phyloP scores from a whole-genome alignment of 1,140 invertebrate genomes.

The Heterodera schachtii region DNA sequence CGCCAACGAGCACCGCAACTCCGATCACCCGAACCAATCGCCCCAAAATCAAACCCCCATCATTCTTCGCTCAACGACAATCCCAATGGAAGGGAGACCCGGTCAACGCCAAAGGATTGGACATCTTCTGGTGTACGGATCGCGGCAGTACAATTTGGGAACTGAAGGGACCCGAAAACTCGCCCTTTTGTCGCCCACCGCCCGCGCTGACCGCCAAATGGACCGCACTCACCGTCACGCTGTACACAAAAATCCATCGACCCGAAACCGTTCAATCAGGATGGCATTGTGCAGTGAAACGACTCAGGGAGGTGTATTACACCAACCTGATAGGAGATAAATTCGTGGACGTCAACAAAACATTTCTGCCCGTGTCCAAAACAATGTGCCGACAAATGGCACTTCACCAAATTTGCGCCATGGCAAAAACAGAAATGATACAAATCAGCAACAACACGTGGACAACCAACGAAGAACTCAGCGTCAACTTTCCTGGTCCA shows the following conservation, averaged over 20 bases:
- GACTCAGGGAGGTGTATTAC: background rate
- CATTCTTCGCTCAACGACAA: no score
- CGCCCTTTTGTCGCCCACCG: background rate
- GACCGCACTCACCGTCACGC: background rate
- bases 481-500: background rate
- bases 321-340: background rate
- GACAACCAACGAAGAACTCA: background rate
- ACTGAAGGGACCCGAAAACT: background rate
- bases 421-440: background rate
- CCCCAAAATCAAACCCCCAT: no score
- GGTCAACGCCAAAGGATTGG: background rate
- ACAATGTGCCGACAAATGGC: background rate
- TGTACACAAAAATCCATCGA: background rate
- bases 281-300: background rate
- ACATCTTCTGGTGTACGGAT: background rate
- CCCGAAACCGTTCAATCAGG: background rate
- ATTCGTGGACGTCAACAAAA: background rate
- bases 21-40: no score
- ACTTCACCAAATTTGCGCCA: background rate
- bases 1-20: no score
- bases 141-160: background rate
- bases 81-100: background rate
- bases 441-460: background rate
- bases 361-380: background rate
- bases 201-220: background rate